Base-by-base conservation (phyloP, 1,140 invertebrate genomes). In the Oreohelix idahoensis region DNA sequence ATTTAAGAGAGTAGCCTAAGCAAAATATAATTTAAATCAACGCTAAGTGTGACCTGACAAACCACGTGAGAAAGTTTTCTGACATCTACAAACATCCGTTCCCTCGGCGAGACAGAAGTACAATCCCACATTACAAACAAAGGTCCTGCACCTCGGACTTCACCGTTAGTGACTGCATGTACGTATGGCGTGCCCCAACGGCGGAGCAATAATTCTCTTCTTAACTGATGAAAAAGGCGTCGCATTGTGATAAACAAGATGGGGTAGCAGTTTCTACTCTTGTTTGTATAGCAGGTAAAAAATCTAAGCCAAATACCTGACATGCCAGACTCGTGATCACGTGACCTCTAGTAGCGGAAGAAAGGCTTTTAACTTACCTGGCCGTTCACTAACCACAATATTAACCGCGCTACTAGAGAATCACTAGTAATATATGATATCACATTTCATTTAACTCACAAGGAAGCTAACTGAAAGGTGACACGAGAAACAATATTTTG, bases 331-430 rank as follows among this genome's bases (percentile, higher is more conserved):
- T 53, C 32, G 51, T 29, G 51, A 35, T 86, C 80, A 83, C 75
- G 81, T 84, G 79, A 79, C 73, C 42, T 35, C 36, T 20, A 39
- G 29, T 74, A 84, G 82, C 82, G 84, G 79, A 85, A 85, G 84
- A 82, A 82, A 78, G 71, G 80, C n/a, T n/a, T n/a, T n/a, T n/a
- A n/a, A 70, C 84, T 85, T 78, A 84, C 84, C 81, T 82, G 80
- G 15, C 5, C 10, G 63, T 71, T 71, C 66, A 71, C 35, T 79
- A 63, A 26, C 77, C 4, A 58, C 38, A 66, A 5, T 20, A 4
- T 58, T 58, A 2, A 10, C 20, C 53, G 17, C 15, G 17, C 53
- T 20, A 58, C 4, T 23, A 20, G 8, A 58, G 15, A 58, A 23
- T 15, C 20, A 58, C 20, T 58, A 10, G 15, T 15, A 45, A 8